Base-by-base conservation (phyloP, 2,797 vertebrate genomes). In the Geotrypetes seraphini region DNA sequence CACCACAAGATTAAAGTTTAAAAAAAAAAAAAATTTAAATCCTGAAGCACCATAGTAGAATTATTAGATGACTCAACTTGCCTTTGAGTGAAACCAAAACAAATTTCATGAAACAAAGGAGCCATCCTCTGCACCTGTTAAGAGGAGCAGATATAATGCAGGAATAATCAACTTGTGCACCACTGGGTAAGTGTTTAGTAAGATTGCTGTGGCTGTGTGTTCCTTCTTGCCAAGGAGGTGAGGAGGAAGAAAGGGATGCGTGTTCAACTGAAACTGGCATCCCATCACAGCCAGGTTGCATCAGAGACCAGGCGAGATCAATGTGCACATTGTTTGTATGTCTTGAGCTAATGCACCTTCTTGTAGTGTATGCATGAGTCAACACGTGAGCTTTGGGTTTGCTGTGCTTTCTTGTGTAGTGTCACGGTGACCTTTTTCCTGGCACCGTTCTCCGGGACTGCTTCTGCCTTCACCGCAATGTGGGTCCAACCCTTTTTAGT, bases 401-500 rank as follows among this genome's bases (percentile, higher is more conserved):
- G 16, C 27, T 67, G 53, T 69, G 49, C 67, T 69, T 62, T 59
- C 72, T 63, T 56, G 36, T 19, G 51, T 64, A 63, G 28, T 31
- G n/a, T n/a, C n/a, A 67, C 57, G 15, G 0, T 53, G 58, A 72
- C 53, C 69, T 68, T 63, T 39, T 49, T 60, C 34, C 67, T 71
- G 75, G 69, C 70, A 65, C 7, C n/a, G 9, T 27, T 54, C 41
- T 54, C 58, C 41, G 53, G 52, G 47, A 34, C 53, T 60, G 17
- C 51, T 50, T 37, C 50, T 52, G 41, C 59, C 66, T 60, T 40
- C n/a, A 54, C 69, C 44, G 1, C 71, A 67, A 57, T 60, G 66
- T 48, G 59, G 56, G 69, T 59, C 67, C 82, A 78, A 70, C 83
- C 86, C 71, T 81, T 55, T n/a, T 34, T 61, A 67, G 69, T 75